phyloP scores from a whole-genome alignment of 2,888 invertebrate species.

The Peribatodes rhomboidaria region DNA sequence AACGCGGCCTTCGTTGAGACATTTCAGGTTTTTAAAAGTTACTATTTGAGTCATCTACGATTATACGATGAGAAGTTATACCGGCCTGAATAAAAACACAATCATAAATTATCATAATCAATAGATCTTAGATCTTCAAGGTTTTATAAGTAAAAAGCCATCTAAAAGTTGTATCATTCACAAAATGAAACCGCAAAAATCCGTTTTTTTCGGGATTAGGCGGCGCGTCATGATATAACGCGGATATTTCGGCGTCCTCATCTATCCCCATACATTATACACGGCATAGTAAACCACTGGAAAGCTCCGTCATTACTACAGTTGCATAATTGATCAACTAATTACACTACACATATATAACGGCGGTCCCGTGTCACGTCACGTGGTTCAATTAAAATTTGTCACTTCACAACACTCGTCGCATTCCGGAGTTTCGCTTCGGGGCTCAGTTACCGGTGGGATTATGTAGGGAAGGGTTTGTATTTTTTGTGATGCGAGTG shows the following conservation, averaged over 20 bases:
- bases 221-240: conserved; percentile 26
- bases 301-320: conserved; percentile 39
- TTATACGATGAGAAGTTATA: background rate
- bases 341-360: conserved; percentile 59
- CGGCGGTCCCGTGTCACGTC: conserved; percentile 50
- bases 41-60: background rate
- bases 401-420: conserved; percentile 47
- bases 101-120: background rate
- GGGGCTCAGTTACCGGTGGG: conserved; percentile 40
- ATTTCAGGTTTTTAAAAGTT: background rate
- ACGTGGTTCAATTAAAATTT: conserved; percentile 58
- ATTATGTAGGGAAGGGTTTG: conserved; percentile 27
- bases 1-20: conserved; percentile 1
- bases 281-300: conserved; percentile 30
- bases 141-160: conserved; percentile 8
- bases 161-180: conserved; percentile 18
- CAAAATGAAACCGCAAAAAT: conserved; percentile 21
- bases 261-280: conserved; percentile 26
- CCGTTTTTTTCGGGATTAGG: conserved; percentile 6
- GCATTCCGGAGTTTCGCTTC: conserved; percentile 25
- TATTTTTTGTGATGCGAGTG: conserved; percentile 52
- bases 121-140: background rate
- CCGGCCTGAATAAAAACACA: background rate
- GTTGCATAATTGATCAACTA: conserved; percentile 71
- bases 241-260: conserved; percentile 28